Evolutionary conservation across 2,113 vertebrate species (phyloP).

Genomic region (Ciconia stormi): DNA sequence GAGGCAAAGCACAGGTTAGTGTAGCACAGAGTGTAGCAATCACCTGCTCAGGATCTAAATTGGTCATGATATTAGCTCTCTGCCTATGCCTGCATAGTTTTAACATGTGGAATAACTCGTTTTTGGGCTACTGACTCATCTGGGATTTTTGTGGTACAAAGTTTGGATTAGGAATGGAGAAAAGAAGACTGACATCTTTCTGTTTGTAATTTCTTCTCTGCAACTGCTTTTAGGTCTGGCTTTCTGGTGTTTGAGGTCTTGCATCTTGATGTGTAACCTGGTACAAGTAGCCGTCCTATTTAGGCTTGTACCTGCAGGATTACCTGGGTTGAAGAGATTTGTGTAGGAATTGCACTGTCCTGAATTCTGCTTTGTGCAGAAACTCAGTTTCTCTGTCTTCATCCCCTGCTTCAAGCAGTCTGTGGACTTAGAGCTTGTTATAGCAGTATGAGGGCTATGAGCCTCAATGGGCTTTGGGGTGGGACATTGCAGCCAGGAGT

Average conservation of each 20-base stretch:
- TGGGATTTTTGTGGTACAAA: neutral
- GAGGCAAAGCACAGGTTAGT: neutral
- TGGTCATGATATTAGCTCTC: neutral
- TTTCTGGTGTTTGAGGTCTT: neutral
- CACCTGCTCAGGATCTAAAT: neutral
- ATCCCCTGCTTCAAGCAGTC: neutral
- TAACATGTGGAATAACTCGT: neutral
- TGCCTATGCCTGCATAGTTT: neutral
- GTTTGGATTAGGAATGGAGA: neutral
- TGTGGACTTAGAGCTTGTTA: neutral
- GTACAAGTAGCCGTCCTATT: neutral
- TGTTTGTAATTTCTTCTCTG: neutral
- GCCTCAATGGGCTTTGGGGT: neutral
- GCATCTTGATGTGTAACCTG: neutral
- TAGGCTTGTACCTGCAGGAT: neutral
- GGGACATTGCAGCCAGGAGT: neutral
- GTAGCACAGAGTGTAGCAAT: neutral
- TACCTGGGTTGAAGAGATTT: accelerated
- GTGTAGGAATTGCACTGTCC: neutral
- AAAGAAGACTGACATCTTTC: neutral
- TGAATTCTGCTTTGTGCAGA: neutral
- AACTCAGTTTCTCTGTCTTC: neutral
- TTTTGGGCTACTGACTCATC: neutral
- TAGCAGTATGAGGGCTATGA: neutral
- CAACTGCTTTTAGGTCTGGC: neutral